Evolutionary conservation across 2,113 vertebrate species (phyloP).

Genomic region (Craseonycteris thonglongyai): DNA sequence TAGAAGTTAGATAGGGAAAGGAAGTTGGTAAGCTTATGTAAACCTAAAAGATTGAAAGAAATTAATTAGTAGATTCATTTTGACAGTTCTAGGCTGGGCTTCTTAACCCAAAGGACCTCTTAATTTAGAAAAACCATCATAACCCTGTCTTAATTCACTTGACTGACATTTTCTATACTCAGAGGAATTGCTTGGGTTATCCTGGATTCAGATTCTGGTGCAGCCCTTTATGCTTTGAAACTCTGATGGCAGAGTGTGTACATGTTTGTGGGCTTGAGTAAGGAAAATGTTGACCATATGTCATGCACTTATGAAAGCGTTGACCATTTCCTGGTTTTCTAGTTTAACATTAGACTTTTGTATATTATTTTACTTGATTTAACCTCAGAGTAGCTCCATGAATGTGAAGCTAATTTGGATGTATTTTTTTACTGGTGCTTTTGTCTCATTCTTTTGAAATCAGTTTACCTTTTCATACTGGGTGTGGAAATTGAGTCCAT

Average conservation of each 20-base stretch:
- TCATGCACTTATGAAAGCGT: neutral
- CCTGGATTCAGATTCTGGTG: neutral
- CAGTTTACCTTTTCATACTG: constrained; percentile 39
- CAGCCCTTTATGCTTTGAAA: constrained; percentile 1
- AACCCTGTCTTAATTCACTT: constrained; percentile 44
- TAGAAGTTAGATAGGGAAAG: neutral
- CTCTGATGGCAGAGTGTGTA: neutral
- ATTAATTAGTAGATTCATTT: constrained; percentile 50
- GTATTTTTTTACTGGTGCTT: constrained; percentile 12
- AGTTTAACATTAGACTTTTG: constrained; percentile 23
- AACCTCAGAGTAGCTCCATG: constrained; percentile 21
- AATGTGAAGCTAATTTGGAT: constrained; percentile 34
- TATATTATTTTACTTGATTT: constrained; percentile 22
- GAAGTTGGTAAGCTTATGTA: constrained; percentile 16
- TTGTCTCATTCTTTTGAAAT: constrained; percentile 44
- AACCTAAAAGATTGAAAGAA: constrained; percentile 19
- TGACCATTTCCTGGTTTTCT: no score
- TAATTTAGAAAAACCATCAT: constrained; percentile 35
- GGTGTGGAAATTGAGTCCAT: constrained; percentile 36
- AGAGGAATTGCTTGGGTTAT: constrained; percentile 35
- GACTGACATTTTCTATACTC: constrained; percentile 41
- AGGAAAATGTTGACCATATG: constrained; percentile 22
- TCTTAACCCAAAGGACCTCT: constrained; percentile 41
- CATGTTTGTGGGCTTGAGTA: neutral
- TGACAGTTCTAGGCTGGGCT: constrained; percentile 19